A percentile compares a stretch with the other conserved stretches of the same genome.
Evolutionary conservation across 2,113 vertebrate genomes (phyloP).

Genomic region (Okapia johnstoni): DNA sequence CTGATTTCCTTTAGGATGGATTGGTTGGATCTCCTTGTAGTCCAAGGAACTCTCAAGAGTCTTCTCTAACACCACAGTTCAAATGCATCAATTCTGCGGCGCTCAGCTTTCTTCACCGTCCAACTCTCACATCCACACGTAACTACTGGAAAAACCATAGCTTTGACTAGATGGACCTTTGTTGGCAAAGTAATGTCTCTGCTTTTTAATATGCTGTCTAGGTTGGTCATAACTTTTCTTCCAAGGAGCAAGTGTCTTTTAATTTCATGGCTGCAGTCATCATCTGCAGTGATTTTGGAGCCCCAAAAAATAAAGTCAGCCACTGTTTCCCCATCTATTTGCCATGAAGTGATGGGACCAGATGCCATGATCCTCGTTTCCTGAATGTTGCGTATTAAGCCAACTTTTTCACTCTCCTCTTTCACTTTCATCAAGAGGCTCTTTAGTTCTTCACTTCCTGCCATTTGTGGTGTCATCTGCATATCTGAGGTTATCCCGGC

Average conservation of each 20-base stretch:
- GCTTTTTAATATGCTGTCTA: not conserved
- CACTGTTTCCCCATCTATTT: not conserved
- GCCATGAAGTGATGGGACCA: not conserved
- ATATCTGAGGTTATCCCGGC: not conserved
- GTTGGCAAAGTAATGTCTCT: not conserved
- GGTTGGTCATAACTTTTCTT: not conserved
- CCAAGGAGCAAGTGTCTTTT: not conserved
- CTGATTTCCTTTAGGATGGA: not conserved
- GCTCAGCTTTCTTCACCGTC: not conserved
- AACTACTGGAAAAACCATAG: not conserved
- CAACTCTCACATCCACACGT: not conserved
- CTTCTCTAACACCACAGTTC: not conserved
- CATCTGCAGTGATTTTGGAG: not conserved
- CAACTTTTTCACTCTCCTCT: not conserved
- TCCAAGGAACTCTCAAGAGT: not conserved
- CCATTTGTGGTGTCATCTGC: not conserved
- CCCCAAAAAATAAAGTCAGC: accelerated
- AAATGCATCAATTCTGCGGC: not conserved
- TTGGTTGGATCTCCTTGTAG: not conserved
- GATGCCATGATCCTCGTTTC: not conserved
- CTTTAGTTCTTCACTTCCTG: not conserved
- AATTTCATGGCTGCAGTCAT: not conserved
- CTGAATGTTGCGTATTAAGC: not conserved
- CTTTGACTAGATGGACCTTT: not conserved
- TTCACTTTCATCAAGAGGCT: not conserved